Percentiles rank a stretch among this genome's conserved stretches.
These are phyloP conservation scores for Dryadula phaetusa DNA, from an alignment of 2,888 invertebrate genomes.

Conservation along the genomic window DNA sequence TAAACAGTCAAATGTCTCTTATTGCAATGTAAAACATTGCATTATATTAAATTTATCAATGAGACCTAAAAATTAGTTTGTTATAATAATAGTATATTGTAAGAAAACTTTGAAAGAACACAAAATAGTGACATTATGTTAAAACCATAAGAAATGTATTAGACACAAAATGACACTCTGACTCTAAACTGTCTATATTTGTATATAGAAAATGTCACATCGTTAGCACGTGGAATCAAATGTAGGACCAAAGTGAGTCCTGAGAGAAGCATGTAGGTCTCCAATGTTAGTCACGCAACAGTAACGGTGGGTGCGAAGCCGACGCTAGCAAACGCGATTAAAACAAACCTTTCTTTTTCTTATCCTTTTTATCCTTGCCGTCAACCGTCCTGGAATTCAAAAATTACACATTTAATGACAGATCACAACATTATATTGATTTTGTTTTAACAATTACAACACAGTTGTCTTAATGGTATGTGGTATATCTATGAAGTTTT, in stretches of 20 bases:
- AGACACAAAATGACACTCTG: not conserved
- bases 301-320: conserved; percentile 74
- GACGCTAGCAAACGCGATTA: conserved; percentile 76
- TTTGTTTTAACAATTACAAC: no score
- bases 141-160: not conserved
- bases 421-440: no score
- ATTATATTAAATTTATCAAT: not conserved
- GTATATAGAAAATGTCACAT: conserved; percentile 3
- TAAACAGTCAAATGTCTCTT: not conserved
- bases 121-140: not conserved
- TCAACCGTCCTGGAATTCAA: conserved; percentile 88
- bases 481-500: no score
- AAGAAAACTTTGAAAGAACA: not conserved
- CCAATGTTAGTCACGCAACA: conserved; percentile 70
- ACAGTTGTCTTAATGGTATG: no score
- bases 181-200: conserved; percentile 10
- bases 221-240: conserved; percentile 2
- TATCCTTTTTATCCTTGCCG: conserved; percentile 94
- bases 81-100: not conserved
- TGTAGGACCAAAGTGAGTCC: not conserved
- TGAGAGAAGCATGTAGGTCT: conserved; percentile 42
- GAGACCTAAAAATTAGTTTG: not conserved
- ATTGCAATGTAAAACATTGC: not conserved
- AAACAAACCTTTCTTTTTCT: conserved; percentile 96
- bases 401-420: not conserved